Percentiles rank a stretch among this genome's conserved stretches.
These are phyloP conservation scores for Oryzias celebensis DNA, from an alignment of 2,113 vertebrate species.

Conservation along the genomic window DNA sequence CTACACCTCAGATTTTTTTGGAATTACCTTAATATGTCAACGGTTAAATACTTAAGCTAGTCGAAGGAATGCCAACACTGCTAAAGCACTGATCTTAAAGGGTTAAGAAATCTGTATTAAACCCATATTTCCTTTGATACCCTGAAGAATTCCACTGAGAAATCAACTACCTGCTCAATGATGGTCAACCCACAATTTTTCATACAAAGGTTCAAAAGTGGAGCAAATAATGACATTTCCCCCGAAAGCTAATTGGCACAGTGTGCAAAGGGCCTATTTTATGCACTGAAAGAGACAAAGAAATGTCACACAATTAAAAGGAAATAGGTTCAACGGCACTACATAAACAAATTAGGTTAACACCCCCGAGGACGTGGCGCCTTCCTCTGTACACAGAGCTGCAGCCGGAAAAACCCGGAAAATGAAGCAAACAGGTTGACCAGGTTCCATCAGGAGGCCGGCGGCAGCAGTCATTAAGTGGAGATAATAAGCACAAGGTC, in stretches of 20 bases:
- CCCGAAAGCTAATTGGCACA: background rate
- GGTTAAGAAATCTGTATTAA: too few relatives aligned
- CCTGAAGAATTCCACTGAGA: too few relatives aligned
- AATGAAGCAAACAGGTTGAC: slow-evolving; percentile 49
- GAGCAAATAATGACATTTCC: too few relatives aligned
- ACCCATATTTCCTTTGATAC: too few relatives aligned
- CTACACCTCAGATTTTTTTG: too few relatives aligned
- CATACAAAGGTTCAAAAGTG: too few relatives aligned
- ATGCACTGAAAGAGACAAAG: slow-evolving; percentile 26
- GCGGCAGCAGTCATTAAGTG: slow-evolving; percentile 68
- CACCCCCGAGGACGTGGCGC: slow-evolving; percentile 36
- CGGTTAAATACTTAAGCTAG: too few relatives aligned
- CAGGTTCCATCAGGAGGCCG: slow-evolving; percentile 64
- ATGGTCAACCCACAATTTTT: too few relatives aligned
- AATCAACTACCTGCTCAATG: too few relatives aligned
- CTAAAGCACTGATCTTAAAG: too few relatives aligned
- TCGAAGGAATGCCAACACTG: too few relatives aligned
- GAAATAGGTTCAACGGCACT: slow-evolving; percentile 22
- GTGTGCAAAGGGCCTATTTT: background rate
- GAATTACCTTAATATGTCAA: too few relatives aligned
- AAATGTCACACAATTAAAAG: slow-evolving; percentile 22
- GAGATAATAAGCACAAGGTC: slow-evolving; percentile 75
- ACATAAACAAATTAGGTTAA: slow-evolving; percentile 61
- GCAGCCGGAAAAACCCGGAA: slow-evolving; percentile 17
- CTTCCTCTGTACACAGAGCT: slow-evolving; percentile 6